Percentiles rank a stretch among this genome's conserved stretches.
These are phyloP conservation scores for Patagioenas fasciata DNA, from an alignment of 2,113 vertebrate species.

Conservation along the genomic window DNA sequence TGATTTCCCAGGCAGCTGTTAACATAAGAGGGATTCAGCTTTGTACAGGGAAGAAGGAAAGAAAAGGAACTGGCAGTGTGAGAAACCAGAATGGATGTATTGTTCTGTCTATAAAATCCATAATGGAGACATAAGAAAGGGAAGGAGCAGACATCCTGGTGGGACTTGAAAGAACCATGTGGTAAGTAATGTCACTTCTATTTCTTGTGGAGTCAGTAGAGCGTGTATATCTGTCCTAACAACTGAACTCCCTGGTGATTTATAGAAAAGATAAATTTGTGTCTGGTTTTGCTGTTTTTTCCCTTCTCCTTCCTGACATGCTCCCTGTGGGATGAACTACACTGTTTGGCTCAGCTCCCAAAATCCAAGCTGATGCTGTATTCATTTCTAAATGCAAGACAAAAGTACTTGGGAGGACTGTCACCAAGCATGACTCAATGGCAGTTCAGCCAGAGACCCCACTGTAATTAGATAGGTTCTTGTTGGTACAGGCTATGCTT, in stretches of 20 bases:
- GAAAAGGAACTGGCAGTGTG: neutral
- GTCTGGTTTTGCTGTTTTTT: neutral
- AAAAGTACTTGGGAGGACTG: neutral
- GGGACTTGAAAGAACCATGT: neutral
- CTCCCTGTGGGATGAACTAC: neutral
- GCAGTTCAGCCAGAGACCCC: neutral
- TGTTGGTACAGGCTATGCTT: neutral
- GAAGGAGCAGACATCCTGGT: neutral
- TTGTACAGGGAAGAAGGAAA: neutral
- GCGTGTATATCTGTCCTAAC: neutral
- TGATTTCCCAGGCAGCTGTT: neutral
- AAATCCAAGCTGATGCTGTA: neutral
- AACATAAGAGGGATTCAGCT: neutral
- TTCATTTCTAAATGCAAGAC: neutral
- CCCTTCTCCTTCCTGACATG: neutral
- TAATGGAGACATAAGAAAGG: neutral
- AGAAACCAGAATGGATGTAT: neutral
- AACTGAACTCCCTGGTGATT: neutral
- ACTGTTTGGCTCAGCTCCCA: neutral
- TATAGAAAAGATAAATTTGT: neutral
- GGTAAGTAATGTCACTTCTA: neutral
- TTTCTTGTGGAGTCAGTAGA: neutral
- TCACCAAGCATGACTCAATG: neutral
- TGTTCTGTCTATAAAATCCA: neutral
- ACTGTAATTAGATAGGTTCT: neutral